Evolutionary conservation across 2,113 vertebrate species (phyloP), one percentile per base, ranked within the genome.

Genomic region (Pelmatolapia mariae): DNA sequence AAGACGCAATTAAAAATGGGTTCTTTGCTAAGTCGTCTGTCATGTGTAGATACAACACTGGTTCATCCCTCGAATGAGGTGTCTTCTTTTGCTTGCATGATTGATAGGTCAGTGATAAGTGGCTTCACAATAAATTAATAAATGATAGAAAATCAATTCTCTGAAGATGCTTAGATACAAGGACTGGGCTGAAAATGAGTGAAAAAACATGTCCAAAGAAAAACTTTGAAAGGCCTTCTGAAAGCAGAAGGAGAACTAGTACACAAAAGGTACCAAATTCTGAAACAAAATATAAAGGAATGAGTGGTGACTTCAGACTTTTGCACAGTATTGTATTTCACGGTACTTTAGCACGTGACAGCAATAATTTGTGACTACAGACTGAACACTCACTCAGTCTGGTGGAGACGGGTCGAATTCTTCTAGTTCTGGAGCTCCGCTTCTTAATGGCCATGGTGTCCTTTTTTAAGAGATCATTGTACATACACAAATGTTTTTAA

Each of bases 381-480:
- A 68, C 57, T 63, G 26, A 40, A 81, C 31, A 96, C 97, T 97
- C 95, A 98, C 98, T 97, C 80, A 97, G 97, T 95, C 97, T 97
- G 87, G 97, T 97, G 79, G 98, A 98, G 45, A 97, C 98, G 0
- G 98, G 98, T 19, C 98, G 97, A 59, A 98, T 97, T 92, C 97
- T 97, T 86, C 98, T 96, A 63, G 97, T 97, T 82, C 97, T 97
- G 90, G 97, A 96, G 89, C 95, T 97, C 85, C 97, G 96, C 92
- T 98, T 97, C 92, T 97, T 98, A 87, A 98, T 98, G 53, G 98
- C 98, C 91, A 98, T 98, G 1, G 98, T 98, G 90, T 98, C 98
- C 98, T 98, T 87, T 50, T 13, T 12, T 76, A 7, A 86, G 56
- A 89, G 33, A 89, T 33, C 22, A 24, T 81, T 5, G 26, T 5